phyloP scores from a whole-genome alignment of 2,113 vertebrate species.

The Danionella cerebrum region DNA sequence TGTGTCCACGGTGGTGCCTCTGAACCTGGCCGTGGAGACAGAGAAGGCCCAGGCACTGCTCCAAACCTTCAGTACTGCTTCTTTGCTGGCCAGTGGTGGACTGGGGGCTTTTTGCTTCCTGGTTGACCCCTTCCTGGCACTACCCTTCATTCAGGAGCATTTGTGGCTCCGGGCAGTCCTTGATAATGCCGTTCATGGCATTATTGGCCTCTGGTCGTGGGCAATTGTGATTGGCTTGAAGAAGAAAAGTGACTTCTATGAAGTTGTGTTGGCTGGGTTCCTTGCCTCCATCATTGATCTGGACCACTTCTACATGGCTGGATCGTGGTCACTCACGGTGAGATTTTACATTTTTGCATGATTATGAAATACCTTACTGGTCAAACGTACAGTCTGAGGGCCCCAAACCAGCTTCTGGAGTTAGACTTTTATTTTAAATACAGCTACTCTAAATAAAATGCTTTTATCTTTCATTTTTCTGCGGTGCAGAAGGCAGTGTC shows the following conservation, averaged over 20 bases:
- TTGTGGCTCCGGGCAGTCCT: slow-evolving; percentile 80
- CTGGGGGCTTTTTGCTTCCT: slow-evolving; percentile 81
- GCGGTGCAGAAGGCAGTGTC: slow-evolving; percentile 75
- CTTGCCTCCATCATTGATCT: slow-evolving; percentile 86
- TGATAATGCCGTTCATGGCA: slow-evolving; percentile 80
- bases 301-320: slow-evolving; percentile 86
- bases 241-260: slow-evolving; percentile 85
- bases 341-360: slow-evolving; percentile 21
- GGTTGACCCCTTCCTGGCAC: slow-evolving; percentile 74
- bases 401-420: no score
- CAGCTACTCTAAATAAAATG: no score
- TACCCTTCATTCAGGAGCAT: slow-evolving; percentile 75
- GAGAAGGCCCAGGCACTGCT: slow-evolving; percentile 84
- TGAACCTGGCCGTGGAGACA: slow-evolving; percentile 78
- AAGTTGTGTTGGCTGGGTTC: slow-evolving; percentile 82
- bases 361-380: no score
- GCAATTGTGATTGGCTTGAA: slow-evolving; percentile 81
- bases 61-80: slow-evolving; percentile 81
- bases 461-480: not conserved
- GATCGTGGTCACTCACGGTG: slow-evolving; percentile 87
- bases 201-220: slow-evolving; percentile 94
- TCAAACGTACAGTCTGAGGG: no score
- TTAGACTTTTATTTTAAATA: no score
- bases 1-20: slow-evolving; percentile 36
- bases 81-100: slow-evolving; percentile 76